Conservation (phyloP, 2,797 vertebrate genomes). For the Lithobates pipiens region DNA sequence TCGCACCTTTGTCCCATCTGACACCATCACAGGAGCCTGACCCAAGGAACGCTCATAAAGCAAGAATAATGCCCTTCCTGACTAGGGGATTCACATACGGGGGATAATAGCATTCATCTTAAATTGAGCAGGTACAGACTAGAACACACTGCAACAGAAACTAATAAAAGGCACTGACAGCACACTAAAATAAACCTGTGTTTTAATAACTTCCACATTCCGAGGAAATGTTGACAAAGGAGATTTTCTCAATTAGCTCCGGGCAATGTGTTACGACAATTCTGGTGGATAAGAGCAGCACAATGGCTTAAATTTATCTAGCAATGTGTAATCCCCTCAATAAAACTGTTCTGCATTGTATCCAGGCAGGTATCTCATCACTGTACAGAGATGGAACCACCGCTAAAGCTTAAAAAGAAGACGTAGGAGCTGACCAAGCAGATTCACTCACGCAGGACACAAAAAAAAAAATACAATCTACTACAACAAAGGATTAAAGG, state of each 20-base stretch:
- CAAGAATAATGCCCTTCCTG: not conserved
- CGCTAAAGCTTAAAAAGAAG: not conserved
- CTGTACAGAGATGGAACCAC: not conserved
- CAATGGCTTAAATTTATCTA: not conserved
- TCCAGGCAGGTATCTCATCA: constrained; percentile 4
- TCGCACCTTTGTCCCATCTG: not conserved
- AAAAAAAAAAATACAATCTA: not conserved
- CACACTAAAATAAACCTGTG: not conserved
- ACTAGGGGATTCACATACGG: not conserved
- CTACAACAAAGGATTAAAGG: not conserved
- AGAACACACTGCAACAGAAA: not conserved
- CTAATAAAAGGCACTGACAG: not conserved
- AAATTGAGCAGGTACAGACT: not conserved
- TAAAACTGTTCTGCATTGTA: not conserved
- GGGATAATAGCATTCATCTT: not conserved
- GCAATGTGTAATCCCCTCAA: not conserved
- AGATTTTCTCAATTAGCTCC: not conserved
- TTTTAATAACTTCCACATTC: not conserved
- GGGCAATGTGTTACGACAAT: too few species aligned
- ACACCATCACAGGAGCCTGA: not conserved
- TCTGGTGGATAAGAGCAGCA: not conserved
- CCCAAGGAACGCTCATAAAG: not conserved
- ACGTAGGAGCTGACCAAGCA: not conserved
- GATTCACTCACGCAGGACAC: not conserved
- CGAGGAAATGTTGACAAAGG: not conserved